Evolutionary conservation across 2,888 invertebrate genomes (phyloP).

Genomic region (Timandra comae): DNA sequence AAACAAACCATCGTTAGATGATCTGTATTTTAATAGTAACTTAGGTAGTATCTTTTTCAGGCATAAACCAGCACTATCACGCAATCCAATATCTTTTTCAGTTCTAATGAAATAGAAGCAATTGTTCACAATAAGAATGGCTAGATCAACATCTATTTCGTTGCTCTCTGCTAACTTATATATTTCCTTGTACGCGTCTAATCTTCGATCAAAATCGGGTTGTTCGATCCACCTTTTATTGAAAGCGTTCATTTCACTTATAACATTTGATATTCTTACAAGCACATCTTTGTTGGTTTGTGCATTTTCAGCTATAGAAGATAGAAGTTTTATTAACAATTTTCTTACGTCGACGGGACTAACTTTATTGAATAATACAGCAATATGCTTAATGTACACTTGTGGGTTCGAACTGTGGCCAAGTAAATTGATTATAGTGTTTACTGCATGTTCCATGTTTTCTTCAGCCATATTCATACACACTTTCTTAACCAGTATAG

Average conservation of each 20-base stretch:
- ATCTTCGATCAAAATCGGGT: slow-evolving; percentile 90
- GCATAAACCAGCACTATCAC: slow-evolving; percentile 86
- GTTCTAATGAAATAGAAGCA: slow-evolving; percentile 86
- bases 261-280: slow-evolving; percentile 70
- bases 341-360: slow-evolving; percentile 81
- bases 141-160: slow-evolving; percentile 79
- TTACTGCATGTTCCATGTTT: slow-evolving; percentile 81
- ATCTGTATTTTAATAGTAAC: slow-evolving; percentile 75
- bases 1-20: slow-evolving; percentile 78
- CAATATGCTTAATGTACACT: slow-evolving; percentile 81
- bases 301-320: slow-evolving; percentile 73
- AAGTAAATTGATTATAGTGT: slow-evolving; percentile 85
- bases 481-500: slow-evolving; percentile 82
- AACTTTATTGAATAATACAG: slow-evolving; percentile 84
- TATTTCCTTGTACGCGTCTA: slow-evolving; percentile 86
- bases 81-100: slow-evolving; percentile 89
- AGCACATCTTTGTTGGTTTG: slow-evolving; percentile 53
- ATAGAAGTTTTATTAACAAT: slow-evolving; percentile 79
- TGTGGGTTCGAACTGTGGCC: slow-evolving; percentile 80
- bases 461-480: slow-evolving; percentile 80
- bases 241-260: slow-evolving; percentile 88
- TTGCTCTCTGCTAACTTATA: slow-evolving; percentile 68
- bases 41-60: slow-evolving; percentile 82
- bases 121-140: slow-evolving; percentile 86
- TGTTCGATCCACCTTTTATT: slow-evolving; percentile 94